Conservation (phyloP, 2,888 invertebrate genomes). For the Pristionchus fissidentatus region DNA sequence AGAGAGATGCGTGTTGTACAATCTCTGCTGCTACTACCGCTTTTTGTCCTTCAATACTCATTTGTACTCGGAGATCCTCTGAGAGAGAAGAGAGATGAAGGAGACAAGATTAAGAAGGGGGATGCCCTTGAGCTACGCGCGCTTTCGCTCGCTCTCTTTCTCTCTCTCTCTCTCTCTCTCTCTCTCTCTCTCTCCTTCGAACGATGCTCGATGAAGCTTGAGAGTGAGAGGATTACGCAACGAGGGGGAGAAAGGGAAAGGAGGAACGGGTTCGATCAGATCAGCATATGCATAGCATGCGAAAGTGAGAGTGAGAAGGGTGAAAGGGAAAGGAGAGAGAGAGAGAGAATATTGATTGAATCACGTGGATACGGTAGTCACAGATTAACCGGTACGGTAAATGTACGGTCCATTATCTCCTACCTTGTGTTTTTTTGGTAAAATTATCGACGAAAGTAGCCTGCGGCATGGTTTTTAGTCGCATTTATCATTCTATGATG, state of each 20-base stretch:
- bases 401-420: no score
- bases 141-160: conserved; percentile 4
- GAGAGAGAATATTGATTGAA: no score
- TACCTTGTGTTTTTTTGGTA: no score
- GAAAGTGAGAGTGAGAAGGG: conserved; percentile 40
- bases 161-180: not conserved
- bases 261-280: conserved; percentile 34
- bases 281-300: not conserved
- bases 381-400: no score
- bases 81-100: no score
- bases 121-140: not conserved
- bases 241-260: conserved; percentile 1
- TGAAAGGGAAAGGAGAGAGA: conserved; percentile 31
- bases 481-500: no score
- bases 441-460: no score
- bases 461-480: no score
- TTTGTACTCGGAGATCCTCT: conserved; percentile 33
- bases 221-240: conserved; percentile 17
- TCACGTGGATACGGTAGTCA: no score
- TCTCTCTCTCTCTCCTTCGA: not conserved
- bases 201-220: not conserved
- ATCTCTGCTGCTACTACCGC: no score
- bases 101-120: conserved; percentile 35
- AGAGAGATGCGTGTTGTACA: no score
- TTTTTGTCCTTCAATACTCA: conserved; percentile 43